These are phyloP conservation scores for Lagopus leucura DNA, from an alignment of 2,113 vertebrate genomes.

Conservation along the genomic window DNA sequence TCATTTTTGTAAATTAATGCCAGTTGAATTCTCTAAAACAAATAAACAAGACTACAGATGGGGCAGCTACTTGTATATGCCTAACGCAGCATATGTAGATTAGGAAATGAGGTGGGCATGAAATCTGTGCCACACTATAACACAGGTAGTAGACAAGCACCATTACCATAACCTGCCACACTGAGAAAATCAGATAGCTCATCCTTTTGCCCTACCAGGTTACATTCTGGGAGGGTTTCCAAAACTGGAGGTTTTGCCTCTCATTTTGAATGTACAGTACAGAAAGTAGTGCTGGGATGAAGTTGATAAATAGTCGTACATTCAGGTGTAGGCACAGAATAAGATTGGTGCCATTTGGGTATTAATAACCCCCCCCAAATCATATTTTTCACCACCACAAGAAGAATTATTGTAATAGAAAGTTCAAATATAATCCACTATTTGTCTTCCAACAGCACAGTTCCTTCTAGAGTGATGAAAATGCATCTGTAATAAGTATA, in stretches of 20 bases:
- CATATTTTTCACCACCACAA: not conserved
- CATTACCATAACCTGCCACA: not conserved
- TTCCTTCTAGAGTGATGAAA: not conserved
- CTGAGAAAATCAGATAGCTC: not conserved
- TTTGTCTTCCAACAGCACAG: rapidly evolving
- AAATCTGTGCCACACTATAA: not conserved
- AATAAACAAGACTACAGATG: constrained; percentile 61
- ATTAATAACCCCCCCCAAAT: not conserved
- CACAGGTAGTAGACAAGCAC: constrained; percentile 10
- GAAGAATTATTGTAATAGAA: not conserved
- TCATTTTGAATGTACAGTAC: not conserved
- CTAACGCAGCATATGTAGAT: constrained; percentile 32
- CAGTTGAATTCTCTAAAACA: constrained; percentile 67
- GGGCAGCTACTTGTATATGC: constrained; percentile 20
- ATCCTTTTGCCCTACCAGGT: not conserved
- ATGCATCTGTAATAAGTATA: not conserved
- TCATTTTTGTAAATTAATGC: constrained; percentile 74
- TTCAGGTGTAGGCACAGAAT: not conserved
- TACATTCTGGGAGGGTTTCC: not conserved
- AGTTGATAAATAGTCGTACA: not conserved
- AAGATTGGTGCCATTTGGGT: not conserved
- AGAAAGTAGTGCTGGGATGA: not conserved
- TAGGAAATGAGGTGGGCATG: constrained; percentile 11
- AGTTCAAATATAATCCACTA: not conserved
- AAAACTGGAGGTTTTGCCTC: not conserved